Conservation (phyloP, 2,113 vertebrate species). For the Pseudorectes ferrugineus region DNA sequence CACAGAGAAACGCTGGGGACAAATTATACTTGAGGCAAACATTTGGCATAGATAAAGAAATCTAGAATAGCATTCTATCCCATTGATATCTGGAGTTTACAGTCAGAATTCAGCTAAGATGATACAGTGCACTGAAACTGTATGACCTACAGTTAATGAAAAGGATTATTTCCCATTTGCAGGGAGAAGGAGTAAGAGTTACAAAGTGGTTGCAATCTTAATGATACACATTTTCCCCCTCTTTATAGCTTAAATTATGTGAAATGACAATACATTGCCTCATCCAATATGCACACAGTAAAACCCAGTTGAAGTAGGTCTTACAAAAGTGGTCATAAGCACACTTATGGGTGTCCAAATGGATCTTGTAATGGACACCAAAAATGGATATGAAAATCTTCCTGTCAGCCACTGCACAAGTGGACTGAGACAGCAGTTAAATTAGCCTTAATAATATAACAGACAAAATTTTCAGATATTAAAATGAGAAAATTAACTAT, state of each 20-base stretch:
- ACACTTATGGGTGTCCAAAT: neutral
- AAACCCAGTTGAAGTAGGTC: neutral
- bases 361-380: neutral
- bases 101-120: neutral
- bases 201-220: neutral
- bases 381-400: neutral
- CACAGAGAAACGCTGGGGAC: neutral
- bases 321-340: neutral
- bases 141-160: neutral
- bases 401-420: neutral
- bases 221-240: neutral
- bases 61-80: neutral
- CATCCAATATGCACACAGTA: neutral
- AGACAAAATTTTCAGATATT: neutral
- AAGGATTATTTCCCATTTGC: neutral
- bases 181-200: neutral
- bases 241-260: neutral
- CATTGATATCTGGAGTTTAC: neutral
- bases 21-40: neutral
- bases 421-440: neutral
- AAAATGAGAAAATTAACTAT: neutral
- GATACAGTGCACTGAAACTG: neutral
- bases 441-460: neutral
- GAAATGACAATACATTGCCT: neutral
- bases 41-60: neutral